Evolutionary conservation across 2,888 invertebrate species (phyloP).

Genomic region (Germaria angustata): DNA sequence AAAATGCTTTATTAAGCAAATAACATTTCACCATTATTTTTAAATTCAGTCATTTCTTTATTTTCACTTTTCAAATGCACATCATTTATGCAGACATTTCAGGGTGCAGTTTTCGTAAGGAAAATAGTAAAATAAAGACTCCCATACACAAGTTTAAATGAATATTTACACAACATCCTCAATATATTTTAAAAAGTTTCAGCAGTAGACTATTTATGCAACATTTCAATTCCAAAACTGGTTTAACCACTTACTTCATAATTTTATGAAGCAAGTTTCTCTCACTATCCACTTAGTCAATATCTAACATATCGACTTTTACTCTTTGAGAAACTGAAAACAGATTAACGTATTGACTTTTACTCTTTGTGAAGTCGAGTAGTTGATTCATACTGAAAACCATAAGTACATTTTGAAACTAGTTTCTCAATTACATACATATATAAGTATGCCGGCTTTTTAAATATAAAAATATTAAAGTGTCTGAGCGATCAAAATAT

Average conservation of each 20-base stretch:
- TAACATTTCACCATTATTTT: not conserved
- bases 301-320: slow-evolving; percentile 59
- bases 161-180: slow-evolving; percentile 17
- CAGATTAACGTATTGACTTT: slow-evolving; percentile 45
- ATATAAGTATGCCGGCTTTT: slow-evolving; percentile 40
- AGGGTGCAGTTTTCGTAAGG: slow-evolving; percentile 15
- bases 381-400: too few relatives aligned
- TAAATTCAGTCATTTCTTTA: not conserved
- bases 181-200: not conserved
- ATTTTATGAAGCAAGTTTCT: not conserved
- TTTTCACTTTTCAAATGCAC: not conserved
- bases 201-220: slow-evolving; percentile 27
- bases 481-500: not conserved
- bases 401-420: slow-evolving; percentile 25
- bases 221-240: slow-evolving; percentile 36
- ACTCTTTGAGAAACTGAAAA: slow-evolving; percentile 68
- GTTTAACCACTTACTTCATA: slow-evolving; percentile 49
- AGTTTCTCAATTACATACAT: slow-evolving; percentile 15
- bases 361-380: too few relatives aligned
- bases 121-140: not conserved
- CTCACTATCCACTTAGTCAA: not conserved
- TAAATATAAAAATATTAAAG: not conserved
- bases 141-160: not conserved
- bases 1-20: slow-evolving; percentile 3
- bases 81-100: not conserved